Base-by-base conservation (phyloP, 2,888 invertebrate genomes). In the Erebia ligea region DNA sequence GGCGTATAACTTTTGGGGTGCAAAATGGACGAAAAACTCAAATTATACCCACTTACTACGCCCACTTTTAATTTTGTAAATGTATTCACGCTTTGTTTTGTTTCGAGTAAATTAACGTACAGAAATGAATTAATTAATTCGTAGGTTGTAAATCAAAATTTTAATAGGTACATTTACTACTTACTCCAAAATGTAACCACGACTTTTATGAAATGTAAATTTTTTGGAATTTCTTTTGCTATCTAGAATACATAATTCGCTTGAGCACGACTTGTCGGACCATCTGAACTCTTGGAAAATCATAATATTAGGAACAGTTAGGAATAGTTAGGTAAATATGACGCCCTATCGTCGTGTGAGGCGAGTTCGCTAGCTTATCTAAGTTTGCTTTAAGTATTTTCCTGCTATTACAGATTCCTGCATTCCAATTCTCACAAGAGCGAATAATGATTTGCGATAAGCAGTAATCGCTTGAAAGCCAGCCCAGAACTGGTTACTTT, bases 1-100 rank as follows among this genome's bases (percentile, higher is more conserved):
- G 82, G 85, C 81, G 79, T 84, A 84, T 81, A 84, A 78, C 81
- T 73, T 84, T 86, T 87, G 82, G 89, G 87, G 87, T 86, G 86
- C 85, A 80, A 86, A 85, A 81, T 82, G 80, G 81, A 86, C 80
- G 83, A 85, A 85, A 84, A 81, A 77, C 75, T 80, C 79, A 65
- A 79, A 83, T 84, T 83, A 84, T 82, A 70, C 48, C 48, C 45
- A 74, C 67, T 68, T 63, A 63, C 17, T n/a, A 21, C 68, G 25
- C 56, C 62, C 66, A 68, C 68, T 66, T 70, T 71, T 66, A 66
- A 68, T 58, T 65, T 66, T 65, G 62, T 68, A 62, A 56, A 68
- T 42, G 68, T 40, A 42, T 57, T 62, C 61, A 40, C 40, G 48
- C 25, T 68, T 25, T 68, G 54, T 50, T 54, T 54, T 6, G 56